phyloP scores from a whole-genome alignment of 2,797 vertebrate species.

The Remorina albescens region DNA sequence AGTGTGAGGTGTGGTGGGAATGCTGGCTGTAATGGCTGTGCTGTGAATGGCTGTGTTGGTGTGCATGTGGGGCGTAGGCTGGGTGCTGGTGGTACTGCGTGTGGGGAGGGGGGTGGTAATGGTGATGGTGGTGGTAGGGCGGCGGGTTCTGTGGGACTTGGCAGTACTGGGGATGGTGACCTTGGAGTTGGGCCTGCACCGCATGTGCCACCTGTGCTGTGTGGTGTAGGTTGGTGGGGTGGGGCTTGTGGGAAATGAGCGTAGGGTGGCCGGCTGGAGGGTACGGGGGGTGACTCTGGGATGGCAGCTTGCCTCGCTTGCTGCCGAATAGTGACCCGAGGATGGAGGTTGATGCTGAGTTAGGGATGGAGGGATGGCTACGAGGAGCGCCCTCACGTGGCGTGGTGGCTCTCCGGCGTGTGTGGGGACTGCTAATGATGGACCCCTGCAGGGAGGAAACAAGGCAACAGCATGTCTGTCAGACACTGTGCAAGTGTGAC shows the following conservation, averaged over 20 bases:
- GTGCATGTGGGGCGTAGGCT: conserved; percentile 79
- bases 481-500: conserved; percentile 35
- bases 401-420: conserved; percentile 91
- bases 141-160: conserved; percentile 91
- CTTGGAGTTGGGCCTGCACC: conserved; percentile 79
- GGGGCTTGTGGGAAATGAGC: conserved; percentile 88
- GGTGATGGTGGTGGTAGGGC: conserved; percentile 95
- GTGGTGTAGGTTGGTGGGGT: conserved; percentile 88
- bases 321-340: conserved; percentile 95
- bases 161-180: conserved; percentile 89
- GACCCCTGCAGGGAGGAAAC: conserved; percentile 91
- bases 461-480: conserved; percentile 62
- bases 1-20: conserved; percentile 82
- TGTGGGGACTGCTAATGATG: conserved; percentile 99
- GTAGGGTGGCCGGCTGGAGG: conserved; percentile 82
- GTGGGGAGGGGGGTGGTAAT: conserved; percentile 92
- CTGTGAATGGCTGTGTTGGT: conserved; percentile 66
- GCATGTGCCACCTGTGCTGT: conserved; percentile 77
- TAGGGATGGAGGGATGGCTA: conserved; percentile 89
- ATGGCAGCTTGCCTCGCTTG: conserved; percentile 89
- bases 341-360: conserved; percentile 90
- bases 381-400: conserved; percentile 90
- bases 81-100: conserved; percentile 89
- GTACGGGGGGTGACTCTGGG: conserved; percentile 85
- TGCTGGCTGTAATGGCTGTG: conserved; percentile 84